Evolutionary conservation across 2,888 invertebrate genomes (phyloP), one percentile per base, ranked within the genome.

Genomic region (Drosophila neotestacea): DNA sequence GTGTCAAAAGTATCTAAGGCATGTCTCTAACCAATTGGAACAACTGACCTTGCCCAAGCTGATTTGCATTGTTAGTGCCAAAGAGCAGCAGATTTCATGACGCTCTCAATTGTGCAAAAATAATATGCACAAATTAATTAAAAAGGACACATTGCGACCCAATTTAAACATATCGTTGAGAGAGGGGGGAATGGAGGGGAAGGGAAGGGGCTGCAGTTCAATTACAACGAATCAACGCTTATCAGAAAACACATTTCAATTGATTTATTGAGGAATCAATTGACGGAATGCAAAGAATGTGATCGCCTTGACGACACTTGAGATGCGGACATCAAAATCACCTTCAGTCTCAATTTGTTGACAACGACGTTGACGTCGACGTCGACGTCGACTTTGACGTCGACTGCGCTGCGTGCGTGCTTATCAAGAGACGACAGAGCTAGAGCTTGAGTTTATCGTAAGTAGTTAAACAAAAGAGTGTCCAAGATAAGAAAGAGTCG

Each of bases 251-350:
- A 55, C 46, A 51, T 69, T 73, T 82, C 86, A 82, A 82, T 88
- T 82, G 88, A 88, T 82, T 85, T 89, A 85, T 75, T 66, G 74
- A 42, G 58, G 46, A 61, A 81, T 81, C 89, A 83, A 89, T 83
- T 87, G 89, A 68, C 46, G 13, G 22, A 58, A 58, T 64, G 64
- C 46, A 9, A 80, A 71, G 79, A 88, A 82, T 72, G 86, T 66
- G 68, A 63, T 68, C 66, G 85, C 85, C 85, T 85, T 85, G 81
- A 52, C 65, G 83, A 78, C 82, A 73, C 80, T 69, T 34, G 38
- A 68, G 70, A 68, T 63, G 74, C 62, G 63, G 27, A 64, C 64
- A 39, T 41, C 50, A 60, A 77, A 77, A 50, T 89, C 76, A 84
- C 84, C 84, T 84, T 84, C 88, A 82, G 86, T 46, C 67, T 73